phyloP scores from a whole-genome alignment of 2,113 vertebrate genomes.

The Heliornis fulica region DNA sequence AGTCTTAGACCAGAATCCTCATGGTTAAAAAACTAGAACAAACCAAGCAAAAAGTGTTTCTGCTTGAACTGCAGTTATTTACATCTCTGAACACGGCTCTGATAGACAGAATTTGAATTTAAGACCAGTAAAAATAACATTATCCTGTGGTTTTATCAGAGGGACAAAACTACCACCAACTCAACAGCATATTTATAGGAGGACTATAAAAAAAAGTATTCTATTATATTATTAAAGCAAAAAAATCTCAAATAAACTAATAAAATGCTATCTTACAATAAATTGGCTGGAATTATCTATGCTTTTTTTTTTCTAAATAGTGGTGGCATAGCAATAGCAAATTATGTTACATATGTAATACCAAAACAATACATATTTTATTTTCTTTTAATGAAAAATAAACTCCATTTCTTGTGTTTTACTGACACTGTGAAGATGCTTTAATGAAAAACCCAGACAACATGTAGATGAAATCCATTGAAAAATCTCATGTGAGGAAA shows the following conservation, averaged over 20 bases:
- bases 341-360: neutral
- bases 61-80: neutral
- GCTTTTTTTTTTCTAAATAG: neutral
- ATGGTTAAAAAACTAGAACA: neutral
- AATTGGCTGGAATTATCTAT: neutral
- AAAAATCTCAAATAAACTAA: neutral
- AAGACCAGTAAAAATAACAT: neutral
- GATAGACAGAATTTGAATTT: neutral
- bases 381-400: neutral
- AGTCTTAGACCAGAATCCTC: neutral
- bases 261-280: neutral
- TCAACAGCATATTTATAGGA: neutral
- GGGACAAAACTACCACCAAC: neutral
- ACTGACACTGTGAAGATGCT: neutral
- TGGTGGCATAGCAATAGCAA: neutral
- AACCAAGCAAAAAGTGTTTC: neutral
- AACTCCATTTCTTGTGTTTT: neutral
- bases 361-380: neutral
- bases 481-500: neutral
- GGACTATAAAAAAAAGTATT: neutral
- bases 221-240: neutral
- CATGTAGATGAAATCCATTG: neutral
- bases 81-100: too few species aligned
- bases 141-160: neutral
- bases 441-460: neutral